Base-by-base conservation (phyloP, 2,888 invertebrate species). In the Xestia ashworthii region DNA sequence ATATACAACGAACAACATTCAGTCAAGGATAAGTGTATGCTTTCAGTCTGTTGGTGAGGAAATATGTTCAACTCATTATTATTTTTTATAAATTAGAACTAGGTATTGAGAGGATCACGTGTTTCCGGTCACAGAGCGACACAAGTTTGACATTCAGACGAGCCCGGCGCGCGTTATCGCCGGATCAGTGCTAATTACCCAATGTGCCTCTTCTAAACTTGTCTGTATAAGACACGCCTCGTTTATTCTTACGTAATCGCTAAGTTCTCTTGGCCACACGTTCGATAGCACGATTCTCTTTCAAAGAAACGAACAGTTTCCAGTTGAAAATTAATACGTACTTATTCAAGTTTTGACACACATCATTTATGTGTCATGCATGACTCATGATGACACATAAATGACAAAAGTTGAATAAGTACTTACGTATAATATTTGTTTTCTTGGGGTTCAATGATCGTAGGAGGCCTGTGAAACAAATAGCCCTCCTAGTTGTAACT, bases 141-240 rank as follows among this genome's bases (percentile, higher is more conserved):
- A 60, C 62, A 32, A 44, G 44, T 14, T 25, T 48, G 53, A 64
- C 65, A 70, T 58, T 60, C n/a, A 69, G 14, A 25, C 62, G 16
- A 25, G 25, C 58, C 69, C 44, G 44, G 8, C 5, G n/a, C n/a
- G n/a, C n/a, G n/a, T 66, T 80, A 80, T 80, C 80, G 32, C 58
- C 41, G 19, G 38, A 70, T 60, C 69, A 66, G 75, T 50, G 69
- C n/a, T 80, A 55, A 78, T 38, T 78, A 72, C 41, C 66, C 38
- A 41, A 60, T 68, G 67, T 53, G 82, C 70, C 50, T 81, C 50
- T 71, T 74, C 16, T 64, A 46, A 53, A 69, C 41, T n/a, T 60
- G 41, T 69, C 14, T 25, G 25, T 62, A 53, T 32, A 38, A 58
- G 41, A 11, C 8, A 25, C 60, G 58, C 25, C 38, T 50, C 55